Conservation (phyloP, 2,888 invertebrate genomes). For the Lochmaea crataegi region DNA sequence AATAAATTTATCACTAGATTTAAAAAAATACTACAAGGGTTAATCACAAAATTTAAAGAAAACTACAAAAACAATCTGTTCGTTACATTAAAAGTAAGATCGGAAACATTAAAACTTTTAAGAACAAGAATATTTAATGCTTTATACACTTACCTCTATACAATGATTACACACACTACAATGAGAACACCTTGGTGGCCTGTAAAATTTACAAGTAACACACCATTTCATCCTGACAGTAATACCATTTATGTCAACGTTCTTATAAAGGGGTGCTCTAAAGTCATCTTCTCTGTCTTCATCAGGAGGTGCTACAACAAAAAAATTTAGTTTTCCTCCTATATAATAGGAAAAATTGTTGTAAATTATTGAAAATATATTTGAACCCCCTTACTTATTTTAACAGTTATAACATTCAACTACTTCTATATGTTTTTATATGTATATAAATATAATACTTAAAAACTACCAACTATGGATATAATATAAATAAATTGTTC, state of each 20-base stretch:
- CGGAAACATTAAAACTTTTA: no score
- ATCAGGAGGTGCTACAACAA: conserved; percentile 85
- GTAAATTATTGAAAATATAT: no score
- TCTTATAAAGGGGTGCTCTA: conserved; percentile 95
- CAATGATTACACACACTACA: conserved; percentile 99
- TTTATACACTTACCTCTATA: conserved; percentile 81
- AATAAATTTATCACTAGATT: background rate
- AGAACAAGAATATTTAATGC: no score
- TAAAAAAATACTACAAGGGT: background rate
- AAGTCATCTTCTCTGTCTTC: conserved; percentile 98
- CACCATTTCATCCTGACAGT: conserved; percentile 99
- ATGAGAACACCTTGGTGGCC: conserved; percentile 98
- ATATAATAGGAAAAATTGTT: no score
- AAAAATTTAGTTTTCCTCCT: background rate
- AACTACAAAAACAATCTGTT: no score
- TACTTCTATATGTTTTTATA: no score
- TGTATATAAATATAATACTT: no score
- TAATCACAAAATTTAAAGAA: background rate
- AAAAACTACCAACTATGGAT: background rate
- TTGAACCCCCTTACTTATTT: no score
- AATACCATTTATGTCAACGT: conserved; percentile 97
- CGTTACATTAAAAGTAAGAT: no score
- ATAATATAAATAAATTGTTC: background rate
- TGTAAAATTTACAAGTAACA: conserved; percentile 99
- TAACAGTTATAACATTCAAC: no score